Evolutionary conservation across 1,140 invertebrate genomes (phyloP), one percentile per base, ranked within the genome.

Genomic region (Nasonia longicornis): DNA sequence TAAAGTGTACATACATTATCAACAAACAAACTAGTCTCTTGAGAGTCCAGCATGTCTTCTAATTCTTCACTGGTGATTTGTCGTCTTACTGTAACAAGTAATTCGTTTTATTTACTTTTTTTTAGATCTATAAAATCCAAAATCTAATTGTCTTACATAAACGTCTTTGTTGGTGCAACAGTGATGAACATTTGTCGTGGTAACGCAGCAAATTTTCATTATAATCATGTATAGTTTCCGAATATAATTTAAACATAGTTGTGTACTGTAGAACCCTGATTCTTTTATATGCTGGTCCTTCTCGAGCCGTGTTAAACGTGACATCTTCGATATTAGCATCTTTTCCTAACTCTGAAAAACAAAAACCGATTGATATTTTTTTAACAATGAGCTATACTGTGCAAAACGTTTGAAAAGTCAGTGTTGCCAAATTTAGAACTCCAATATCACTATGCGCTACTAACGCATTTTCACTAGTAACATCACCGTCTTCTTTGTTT

Each of bases 131-230:
- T 42, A 63, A 72, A 45, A 74, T 64, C 11, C 92, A 88, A 67
- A 77, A 90, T 89, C 58, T 83, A 31, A 66, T 66, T 76, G 67
- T 87, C 92, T 89, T 90, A 96, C 95, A 93, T 86, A 97, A 94
- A 85, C 93, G 92, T 84, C 95, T 92, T 89, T 97, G 96, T 82
- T 95, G 91, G 72, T 95, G 93, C 86, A 97, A 94, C 80, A 96
- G 90, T n/a, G 92, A 92, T 86, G 94, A 94, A 88, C 94, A 95
- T 84, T 94, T 91, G 87, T 95, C 93, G 80, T 94, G 90, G 88
- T 95, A 95, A 86, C 93, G 93, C 71, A 94, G 91, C 86, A 96
- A 93, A 70, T 93, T 94, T 81, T 91, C 91, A 87, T 96, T 95
- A 87, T 96, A 96, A 82, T 94, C 93, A 73, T 93, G 92, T 92